phyloP scores from a whole-genome alignment of 2,797 vertebrate genomes.

The Ctenosaura bakeri region DNA sequence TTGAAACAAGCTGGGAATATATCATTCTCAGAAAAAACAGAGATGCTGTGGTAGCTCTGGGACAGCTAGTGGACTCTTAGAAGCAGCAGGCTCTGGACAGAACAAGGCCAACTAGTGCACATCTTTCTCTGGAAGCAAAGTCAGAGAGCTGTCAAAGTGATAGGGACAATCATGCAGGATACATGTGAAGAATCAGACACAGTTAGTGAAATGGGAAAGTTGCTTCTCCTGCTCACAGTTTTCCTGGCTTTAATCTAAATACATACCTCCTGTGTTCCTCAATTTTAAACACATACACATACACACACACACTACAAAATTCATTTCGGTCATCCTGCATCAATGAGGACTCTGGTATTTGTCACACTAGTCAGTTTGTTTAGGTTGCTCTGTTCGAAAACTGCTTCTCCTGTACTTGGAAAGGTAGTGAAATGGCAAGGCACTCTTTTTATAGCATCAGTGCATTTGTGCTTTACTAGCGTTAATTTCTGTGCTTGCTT shows the following conservation, averaged over 20 bases:
- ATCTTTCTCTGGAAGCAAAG: conserved; percentile 19
- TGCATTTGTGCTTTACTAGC: too few relatives aligned
- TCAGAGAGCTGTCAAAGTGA: conserved; percentile 51
- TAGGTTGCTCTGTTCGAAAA: too few relatives aligned
- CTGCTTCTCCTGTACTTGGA: too few relatives aligned
- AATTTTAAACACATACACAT: neutral
- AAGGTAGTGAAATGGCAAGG: too few relatives aligned
- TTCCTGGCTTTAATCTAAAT: neutral
- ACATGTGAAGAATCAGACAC: conserved; percentile 52
- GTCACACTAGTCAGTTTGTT: too few relatives aligned
- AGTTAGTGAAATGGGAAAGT: neutral
- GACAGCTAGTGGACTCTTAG: neutral
- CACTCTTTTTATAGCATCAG: too few relatives aligned
- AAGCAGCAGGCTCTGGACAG: neutral
- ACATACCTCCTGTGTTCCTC: neutral
- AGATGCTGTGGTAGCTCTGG: neutral
- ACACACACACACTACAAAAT: neutral
- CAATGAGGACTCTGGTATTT: neutral
- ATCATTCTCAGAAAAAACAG: neutral
- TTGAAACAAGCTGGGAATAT: neutral
- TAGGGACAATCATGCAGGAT: conserved; percentile 61
- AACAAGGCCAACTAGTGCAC: conserved; percentile 34
- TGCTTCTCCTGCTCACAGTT: neutral
- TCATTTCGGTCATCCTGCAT: neutral
- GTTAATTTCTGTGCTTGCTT: too few relatives aligned